Conservation (phyloP, 1,140 invertebrate species). For the Aphidius ervi region DNA sequence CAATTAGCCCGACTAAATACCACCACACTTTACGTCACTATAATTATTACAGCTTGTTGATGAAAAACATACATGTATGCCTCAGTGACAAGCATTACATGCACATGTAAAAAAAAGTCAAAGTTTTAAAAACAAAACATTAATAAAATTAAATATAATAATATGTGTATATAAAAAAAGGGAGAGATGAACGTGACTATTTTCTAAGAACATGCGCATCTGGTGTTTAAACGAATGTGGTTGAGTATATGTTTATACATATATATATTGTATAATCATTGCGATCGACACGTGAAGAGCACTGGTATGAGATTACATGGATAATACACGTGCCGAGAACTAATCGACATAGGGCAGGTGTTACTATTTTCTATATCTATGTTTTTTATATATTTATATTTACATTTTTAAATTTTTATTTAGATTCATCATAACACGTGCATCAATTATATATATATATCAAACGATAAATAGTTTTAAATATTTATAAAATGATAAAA, state of each 20-base stretch:
- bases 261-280: background rate
- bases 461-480: background rate
- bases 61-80: constrained; percentile 9
- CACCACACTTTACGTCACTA: constrained; percentile 40
- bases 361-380: background rate
- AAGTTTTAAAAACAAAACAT: no score
- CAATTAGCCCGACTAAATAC: constrained; percentile 45
- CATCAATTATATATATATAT: background rate
- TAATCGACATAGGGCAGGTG: constrained; percentile 17
- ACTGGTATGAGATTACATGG: constrained; percentile 4
- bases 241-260: background rate
- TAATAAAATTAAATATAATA: no score
- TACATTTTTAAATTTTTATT: background rate
- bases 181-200: background rate
- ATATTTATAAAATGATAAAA: constrained; percentile 4
- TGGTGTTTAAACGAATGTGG: constrained; percentile 11
- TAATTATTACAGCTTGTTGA: constrained; percentile 3
- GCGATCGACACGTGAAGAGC: constrained; percentile 8
- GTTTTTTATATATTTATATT: background rate
- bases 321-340: constrained; percentile 2
- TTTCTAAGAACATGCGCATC: constrained; percentile 17
- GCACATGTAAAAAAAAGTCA: no score
- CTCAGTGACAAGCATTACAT: background rate
- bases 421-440: no score
- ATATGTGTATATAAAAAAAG: no score